These are phyloP conservation scores for Drosophila orena DNA, from an alignment of 1,140 invertebrate genomes.

Conservation along the genomic window DNA sequence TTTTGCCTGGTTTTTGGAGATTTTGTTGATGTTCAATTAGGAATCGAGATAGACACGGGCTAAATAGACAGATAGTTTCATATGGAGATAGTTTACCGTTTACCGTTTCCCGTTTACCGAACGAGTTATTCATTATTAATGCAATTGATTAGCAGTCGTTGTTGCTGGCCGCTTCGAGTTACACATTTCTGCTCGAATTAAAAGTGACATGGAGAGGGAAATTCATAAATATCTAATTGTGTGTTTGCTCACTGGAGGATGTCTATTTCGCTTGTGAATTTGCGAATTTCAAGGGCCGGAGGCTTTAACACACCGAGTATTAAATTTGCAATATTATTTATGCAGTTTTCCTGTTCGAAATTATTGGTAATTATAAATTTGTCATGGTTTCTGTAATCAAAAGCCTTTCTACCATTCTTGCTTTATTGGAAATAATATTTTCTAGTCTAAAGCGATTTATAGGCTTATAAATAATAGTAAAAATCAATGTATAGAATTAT, in stretches of 20 bases:
- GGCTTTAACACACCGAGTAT: not conserved
- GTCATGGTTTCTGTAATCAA: not conserved
- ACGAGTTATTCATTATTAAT: slow-evolving; percentile 28
- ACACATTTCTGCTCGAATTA: slow-evolving; percentile 3
- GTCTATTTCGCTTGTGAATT: not conserved
- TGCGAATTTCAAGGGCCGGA: not conserved
- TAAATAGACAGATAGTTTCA: slow-evolving; percentile 17
- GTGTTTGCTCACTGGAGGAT: not conserved
- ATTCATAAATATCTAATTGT: slow-evolving; percentile 4
- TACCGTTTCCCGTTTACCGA: too few species aligned
- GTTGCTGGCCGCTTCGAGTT: not conserved
- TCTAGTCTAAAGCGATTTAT: too few species aligned
- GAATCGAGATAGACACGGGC: slow-evolving; percentile 4
- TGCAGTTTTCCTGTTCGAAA: not conserved
- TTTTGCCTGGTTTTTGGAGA: slow-evolving; percentile 28
- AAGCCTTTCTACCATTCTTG: not conserved
- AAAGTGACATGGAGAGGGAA: slow-evolving; percentile 1
- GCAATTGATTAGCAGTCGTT: slow-evolving; percentile 31
- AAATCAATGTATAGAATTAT: too few species aligned
- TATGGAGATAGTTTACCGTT: slow-evolving; percentile 4
- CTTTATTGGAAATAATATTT: not conserved
- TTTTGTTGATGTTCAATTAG: slow-evolving; percentile 46
- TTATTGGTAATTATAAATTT: not conserved
- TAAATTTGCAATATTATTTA: not conserved
- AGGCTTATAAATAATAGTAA: too few species aligned